Evolutionary conservation across 2,797 vertebrate species (phyloP), one percentile per base, ranked within the genome.

Genomic region (Chromis chromis): DNA sequence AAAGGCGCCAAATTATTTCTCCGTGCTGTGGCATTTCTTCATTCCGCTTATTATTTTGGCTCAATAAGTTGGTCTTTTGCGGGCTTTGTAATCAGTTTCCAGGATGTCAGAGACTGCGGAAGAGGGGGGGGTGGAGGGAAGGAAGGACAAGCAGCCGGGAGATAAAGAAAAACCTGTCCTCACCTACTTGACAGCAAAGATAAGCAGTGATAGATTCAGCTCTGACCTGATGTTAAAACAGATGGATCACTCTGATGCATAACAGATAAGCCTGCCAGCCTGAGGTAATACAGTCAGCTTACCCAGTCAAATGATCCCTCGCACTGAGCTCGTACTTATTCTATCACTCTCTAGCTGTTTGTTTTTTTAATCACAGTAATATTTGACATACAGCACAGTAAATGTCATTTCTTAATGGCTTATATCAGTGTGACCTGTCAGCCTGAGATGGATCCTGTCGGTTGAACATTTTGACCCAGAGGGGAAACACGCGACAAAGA

Each of bases 401-500:
- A 25, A 67, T 64, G 71, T 64, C 61, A 69, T 65, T 70, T 78
- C 70, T 70, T 76, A 82, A 81, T 66, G 64, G 53, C 42, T 76
- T 27, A 57, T 74, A 78, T 71, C 42, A 24, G n/a, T 19, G 42
- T 76, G 76, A 83, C 74, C 86, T 74, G 87, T 83, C 85, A 77
- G 79, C 78, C 25, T 76, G 48, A 79, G 88, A 86, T 87, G 78
- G 74, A 86, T 86, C 53, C 78, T 81, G 76, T 66, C 21, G 68
- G 63, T 77, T 77, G 63, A 86, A 88, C 74, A 82, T 85, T 90
- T 79, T 52, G 75, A 88, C 91, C 94, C 90, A 66, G 82, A 92
- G 92, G 92, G 91, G 81, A 85, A 90, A 90, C 84, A 53, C 76
- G 16, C 42, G 53, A 86, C 86, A 92, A 92, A 91, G 85, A 88